These are phyloP conservation scores for Camponotus floridanus DNA, from an alignment of 1,140 invertebrate species.

Conservation along the genomic window DNA sequence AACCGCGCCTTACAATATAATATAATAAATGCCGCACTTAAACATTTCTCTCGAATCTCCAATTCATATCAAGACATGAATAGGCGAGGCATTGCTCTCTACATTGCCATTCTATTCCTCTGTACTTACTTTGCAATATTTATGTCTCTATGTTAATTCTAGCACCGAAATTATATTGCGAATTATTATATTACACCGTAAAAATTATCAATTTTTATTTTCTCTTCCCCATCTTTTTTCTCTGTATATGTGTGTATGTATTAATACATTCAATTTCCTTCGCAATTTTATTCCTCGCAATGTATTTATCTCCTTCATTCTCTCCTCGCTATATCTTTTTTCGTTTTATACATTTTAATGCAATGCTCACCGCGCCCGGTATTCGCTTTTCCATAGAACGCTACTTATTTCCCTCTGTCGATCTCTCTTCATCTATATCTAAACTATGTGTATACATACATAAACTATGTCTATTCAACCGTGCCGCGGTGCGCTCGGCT, in stretches of 20 bases:
- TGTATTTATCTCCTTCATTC: neutral
- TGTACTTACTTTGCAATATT: neutral
- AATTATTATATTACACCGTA: neutral
- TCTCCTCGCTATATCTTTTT: neutral
- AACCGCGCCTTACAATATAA: neutral
- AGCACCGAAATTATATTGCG: constrained; percentile 10
- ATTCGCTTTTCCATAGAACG: constrained; percentile 54
- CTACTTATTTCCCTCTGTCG: constrained; percentile 57
- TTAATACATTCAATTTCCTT: neutral
- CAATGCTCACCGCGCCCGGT: neutral
- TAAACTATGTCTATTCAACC: constrained; percentile 61
- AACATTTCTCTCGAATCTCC: constrained; percentile 27
- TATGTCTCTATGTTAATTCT: neutral
- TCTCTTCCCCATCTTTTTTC: neutral
- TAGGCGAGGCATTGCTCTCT: neutral
- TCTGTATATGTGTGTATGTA: too few species aligned
- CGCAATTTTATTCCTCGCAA: constrained; percentile 13
- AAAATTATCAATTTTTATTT: neutral
- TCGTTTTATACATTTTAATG: constrained; percentile 4
- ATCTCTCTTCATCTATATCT: constrained; percentile 46
- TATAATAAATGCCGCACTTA: constrained; percentile 6
- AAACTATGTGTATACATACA: constrained; percentile 62
- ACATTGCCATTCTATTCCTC: neutral
- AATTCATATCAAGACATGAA: constrained; percentile 30
- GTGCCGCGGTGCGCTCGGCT: constrained; percentile 29